Evolutionary conservation across 2,797 vertebrate species (phyloP).

Genomic region (Cynodonichthys magdalenae): DNA sequence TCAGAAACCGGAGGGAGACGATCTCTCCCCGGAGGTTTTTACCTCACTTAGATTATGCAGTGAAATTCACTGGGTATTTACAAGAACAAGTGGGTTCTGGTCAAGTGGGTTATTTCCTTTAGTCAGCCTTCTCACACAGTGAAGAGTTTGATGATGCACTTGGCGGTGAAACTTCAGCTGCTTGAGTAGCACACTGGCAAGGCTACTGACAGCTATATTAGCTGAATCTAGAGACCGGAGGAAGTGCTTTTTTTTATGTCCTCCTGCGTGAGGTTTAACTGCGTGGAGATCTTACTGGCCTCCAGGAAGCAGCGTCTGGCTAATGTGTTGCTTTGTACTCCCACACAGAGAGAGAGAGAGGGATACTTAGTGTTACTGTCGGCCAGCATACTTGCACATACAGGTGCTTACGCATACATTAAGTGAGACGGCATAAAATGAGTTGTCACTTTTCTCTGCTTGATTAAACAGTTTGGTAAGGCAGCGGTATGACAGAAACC

Average conservation of each 20-base stretch:
- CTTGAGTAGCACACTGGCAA: conserved; percentile 46
- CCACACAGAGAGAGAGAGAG: conserved; percentile 62
- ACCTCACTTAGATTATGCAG: conserved; percentile 17
- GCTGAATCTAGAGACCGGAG: conserved; percentile 59
- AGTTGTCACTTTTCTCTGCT: conserved; percentile 32
- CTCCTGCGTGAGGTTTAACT: conserved; percentile 74
- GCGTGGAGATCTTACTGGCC: conserved; percentile 70
- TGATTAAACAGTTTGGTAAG: conserved; percentile 43
- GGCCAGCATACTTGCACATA: conserved; percentile 25
- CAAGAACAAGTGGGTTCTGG: conserved; percentile 23
- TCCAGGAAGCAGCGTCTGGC: conserved; percentile 70
- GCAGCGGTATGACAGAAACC: conserved; percentile 27
- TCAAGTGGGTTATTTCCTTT: conserved; percentile 42
- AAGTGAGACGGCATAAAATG: conserved; percentile 43
- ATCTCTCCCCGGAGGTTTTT: conserved; percentile 21
- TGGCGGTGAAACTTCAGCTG: conserved; percentile 30
- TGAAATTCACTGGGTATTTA: conserved; percentile 25
- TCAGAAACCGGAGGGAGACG: neutral
- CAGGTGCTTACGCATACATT: conserved; percentile 27
- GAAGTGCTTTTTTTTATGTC: conserved; percentile 70
- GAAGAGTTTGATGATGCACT: conserved; percentile 40
- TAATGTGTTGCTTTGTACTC: conserved; percentile 77
- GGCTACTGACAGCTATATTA: conserved; percentile 70
- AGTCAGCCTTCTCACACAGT: conserved; percentile 40
- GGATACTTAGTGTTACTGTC: conserved; percentile 38